phyloP scores from a whole-genome alignment of 2,113 vertebrate genomes.

The Centropristis striata region DNA sequence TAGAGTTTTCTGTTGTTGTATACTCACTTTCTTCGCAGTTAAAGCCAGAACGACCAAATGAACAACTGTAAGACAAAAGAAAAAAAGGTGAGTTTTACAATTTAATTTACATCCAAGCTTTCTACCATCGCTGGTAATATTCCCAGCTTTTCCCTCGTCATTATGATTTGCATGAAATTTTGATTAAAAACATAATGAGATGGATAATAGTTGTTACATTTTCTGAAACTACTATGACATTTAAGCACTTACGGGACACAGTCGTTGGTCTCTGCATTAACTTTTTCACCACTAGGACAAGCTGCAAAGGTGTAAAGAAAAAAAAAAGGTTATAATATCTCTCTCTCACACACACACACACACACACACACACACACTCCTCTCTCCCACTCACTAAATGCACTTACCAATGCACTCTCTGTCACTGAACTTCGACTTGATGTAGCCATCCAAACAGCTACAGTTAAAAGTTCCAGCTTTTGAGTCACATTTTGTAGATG shows the following conservation, averaged over 20 bases:
- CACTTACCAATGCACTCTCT: conserved; percentile 64
- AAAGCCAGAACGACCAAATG: conserved; percentile 77
- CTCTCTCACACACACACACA: neutral
- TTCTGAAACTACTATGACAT: neutral
- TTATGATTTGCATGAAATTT: neutral
- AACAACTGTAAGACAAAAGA: conserved; percentile 75
- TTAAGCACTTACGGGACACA: conserved; percentile 69
- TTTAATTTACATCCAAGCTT: neutral
- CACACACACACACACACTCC: neutral
- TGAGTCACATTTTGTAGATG: rapidly evolving
- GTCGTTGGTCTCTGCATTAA: rapidly evolving
- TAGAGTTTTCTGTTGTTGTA: neutral
- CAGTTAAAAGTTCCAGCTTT: rapidly evolving
- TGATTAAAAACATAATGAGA: neutral
- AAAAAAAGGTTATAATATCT: neutral
- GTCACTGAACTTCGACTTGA: rapidly evolving
- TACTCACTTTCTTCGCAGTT: conserved; percentile 84
- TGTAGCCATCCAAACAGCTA: neutral
- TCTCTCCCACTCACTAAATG: neutral
- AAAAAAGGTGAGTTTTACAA: neutral
- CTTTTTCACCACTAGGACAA: conserved; percentile 59
- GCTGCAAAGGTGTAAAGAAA: conserved; percentile 45
- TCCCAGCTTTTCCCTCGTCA: neutral
- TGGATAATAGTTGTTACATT: neutral
- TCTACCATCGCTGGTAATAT: conserved; percentile 5